Evolutionary conservation across 1,140 invertebrate genomes (phyloP).

Genomic region (Eumeta japonica): DNA sequence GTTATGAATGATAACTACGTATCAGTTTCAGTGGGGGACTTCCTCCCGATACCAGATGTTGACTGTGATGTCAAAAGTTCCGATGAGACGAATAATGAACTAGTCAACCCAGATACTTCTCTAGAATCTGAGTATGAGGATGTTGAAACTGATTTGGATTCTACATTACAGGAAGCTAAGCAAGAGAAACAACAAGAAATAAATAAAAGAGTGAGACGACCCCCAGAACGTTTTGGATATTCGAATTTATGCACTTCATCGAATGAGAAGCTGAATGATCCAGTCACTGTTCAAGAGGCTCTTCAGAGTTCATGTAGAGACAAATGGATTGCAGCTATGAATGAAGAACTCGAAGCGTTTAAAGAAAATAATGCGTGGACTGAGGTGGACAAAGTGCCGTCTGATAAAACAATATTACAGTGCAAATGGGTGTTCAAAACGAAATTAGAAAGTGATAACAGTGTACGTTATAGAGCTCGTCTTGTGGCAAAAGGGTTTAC

Average conservation of each 20-base stretch:
- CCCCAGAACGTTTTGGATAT: neutral
- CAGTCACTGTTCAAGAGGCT: neutral
- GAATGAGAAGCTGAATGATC: slow-evolving; percentile 1
- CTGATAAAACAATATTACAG: neutral
- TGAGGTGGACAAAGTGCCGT: slow-evolving; percentile 1
- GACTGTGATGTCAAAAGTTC: no score
- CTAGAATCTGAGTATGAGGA: no score
- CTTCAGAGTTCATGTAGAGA: slow-evolving; percentile 1
- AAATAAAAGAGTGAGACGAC: no score
- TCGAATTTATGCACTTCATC: neutral
- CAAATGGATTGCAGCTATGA: slow-evolving; percentile 5
- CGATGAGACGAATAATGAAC: slow-evolving; percentile 2
- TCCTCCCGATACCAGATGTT: no score
- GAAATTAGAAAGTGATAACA: no score
- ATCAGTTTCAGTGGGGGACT: no score
- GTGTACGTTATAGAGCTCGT: no score
- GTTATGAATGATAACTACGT: no score
- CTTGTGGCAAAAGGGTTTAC: slow-evolving; percentile 17
- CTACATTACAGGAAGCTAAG: no score
- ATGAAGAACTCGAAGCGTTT: neutral
- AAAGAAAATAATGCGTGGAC: slow-evolving; percentile 2
- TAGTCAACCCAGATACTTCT: slow-evolving; percentile 1
- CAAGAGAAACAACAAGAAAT: no score
- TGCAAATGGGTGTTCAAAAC: slow-evolving; percentile 7
- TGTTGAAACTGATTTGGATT: no score